phyloP scores from a whole-genome alignment of 2,888 invertebrate species.

The Lepidochrysops patricia region DNA sequence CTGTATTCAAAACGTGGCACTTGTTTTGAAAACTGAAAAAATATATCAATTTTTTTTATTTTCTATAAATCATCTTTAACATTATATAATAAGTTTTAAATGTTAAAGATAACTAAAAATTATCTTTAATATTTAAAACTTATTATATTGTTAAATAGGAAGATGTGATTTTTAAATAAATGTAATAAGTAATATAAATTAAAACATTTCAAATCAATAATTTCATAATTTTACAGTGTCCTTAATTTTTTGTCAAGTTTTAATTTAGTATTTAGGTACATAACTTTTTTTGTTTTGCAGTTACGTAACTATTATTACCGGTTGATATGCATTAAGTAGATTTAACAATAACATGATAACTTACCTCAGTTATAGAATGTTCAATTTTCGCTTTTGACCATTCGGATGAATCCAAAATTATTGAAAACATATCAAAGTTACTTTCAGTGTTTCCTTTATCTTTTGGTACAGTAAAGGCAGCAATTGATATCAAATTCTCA shows the following conservation, averaged over 20 bases:
- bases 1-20: constrained; percentile 58
- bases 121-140: no score
- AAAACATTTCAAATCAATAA: no score
- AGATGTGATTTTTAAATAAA: no score
- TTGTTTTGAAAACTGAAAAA: constrained; percentile 50
- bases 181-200: no score
- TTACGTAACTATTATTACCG: neutral
- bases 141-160: neutral
- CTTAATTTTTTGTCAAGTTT: no score
- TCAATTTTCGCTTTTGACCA: constrained; percentile 53
- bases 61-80: neutral
- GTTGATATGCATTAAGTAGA: neutral
- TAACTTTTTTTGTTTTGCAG: neutral
- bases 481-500: constrained; percentile 52
- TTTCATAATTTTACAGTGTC: no score
- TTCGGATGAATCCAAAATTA: constrained; percentile 48
- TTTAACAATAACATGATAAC: constrained; percentile 17
- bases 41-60: no score
- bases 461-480: constrained; percentile 53
- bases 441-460: constrained; percentile 25
- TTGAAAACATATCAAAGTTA: constrained; percentile 57
- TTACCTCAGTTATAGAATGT: constrained; percentile 49
- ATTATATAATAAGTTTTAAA: neutral
- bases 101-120: no score
- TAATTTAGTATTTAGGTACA: no score